Base-by-base conservation (phyloP, 2,797 vertebrate genomes). In the Uromys caudimaculatus region DNA sequence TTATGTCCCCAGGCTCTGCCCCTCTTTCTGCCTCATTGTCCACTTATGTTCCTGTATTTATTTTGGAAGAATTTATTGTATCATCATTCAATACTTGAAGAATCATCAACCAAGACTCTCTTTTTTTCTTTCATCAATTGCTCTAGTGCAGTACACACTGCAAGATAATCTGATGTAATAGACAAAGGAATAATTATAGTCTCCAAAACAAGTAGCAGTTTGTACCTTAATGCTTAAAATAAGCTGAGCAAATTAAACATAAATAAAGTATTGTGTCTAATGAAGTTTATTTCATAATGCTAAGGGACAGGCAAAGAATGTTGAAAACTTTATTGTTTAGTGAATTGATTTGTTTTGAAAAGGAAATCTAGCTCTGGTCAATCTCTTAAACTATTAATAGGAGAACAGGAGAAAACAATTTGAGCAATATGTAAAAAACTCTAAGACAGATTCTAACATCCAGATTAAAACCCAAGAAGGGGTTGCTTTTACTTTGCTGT, bases 341-440 rank as follows among this genome's bases (percentile, higher is more conserved):
- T 44, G 14, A 54, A 64, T 21, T n/a, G 58, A 76, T 17, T 76
- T 78, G 41, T 79, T 75, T 82, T 84, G 4, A 62, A 90, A 96
- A 89, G 56, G 24, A 89, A 83, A 77, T 21, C 60, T 54, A 69
- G 11, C 56, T 95, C 35, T 52, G 38, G 14, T 12, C 69, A 75
- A 69, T 91, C 60, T 96, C 14, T 91, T 92, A 89, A 96, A 56
- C 58, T 91, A 41, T 69, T 52, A 64, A 78, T 76, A 91, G 16
- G 56, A 47, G 13, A 94, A 78, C 54, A 24, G 44, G 77, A 83
- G 35, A 78, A 56, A 85, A 89, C 9, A 73, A 60, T 87, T 77
- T 94, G 21, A 87, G 35, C 56, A 8, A 41, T 90, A 84, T 76
- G 19, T 50, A 21, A 94, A 83, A 1, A 47, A 94, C 12, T 81